Evolutionary conservation across 2,888 invertebrate species (phyloP), one percentile per base, ranked within the genome.

Genomic region (Glyphotaelius pellucidus): DNA sequence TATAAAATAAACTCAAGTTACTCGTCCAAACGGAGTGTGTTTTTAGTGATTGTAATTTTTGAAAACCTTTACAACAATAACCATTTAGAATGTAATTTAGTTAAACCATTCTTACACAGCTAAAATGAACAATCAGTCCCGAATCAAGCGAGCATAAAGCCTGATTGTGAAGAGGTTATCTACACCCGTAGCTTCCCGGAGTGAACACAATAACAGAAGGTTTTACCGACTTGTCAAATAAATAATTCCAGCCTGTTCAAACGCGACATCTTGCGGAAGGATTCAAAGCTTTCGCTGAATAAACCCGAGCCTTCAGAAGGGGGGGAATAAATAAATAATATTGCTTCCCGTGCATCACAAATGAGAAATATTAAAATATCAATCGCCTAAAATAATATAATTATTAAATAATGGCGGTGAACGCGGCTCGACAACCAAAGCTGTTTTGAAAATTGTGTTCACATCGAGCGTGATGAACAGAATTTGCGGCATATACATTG

Each of bases 141-240:
- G 25, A 67, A 67, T 67, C 67, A 67, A 67, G 67, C 25, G 25
- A 25, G n/a, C 67, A n/a, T 67, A 67, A n/a, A 67, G 67, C 67
- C 9, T n/a, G 25, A 67, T 67, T 67, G 67, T 25, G 4, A 67
- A 25, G 25, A 67, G n/a, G 67, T n/a, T 67, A n/a, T 67, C 67
- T 67, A 67, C 9, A n/a, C 67, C 67, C 67, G 25, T n/a, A n/a
- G 67, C 67, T 67, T 67, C 67, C 25, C 67, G 67, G 67, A 67
- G 25, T 67, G 67, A 67, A 67, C 25, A 67, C 87, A 79, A 79
- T 79, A 79, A 89, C 79, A 52, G 83, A 84, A 90, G 31, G 31
- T 90, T 35, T 79, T 86, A 80, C 90, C 86, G 90, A 85, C 86
- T 80, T 90, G 90, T 90, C 90, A 90, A 90, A 90, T 90, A 90